A percentile compares a stretch with the other conserved stretches of the same genome.
These are phyloP conservation scores for Anagrus nilaparvatae DNA, from an alignment of 1,140 invertebrate genomes.

Conservation along the genomic window DNA sequence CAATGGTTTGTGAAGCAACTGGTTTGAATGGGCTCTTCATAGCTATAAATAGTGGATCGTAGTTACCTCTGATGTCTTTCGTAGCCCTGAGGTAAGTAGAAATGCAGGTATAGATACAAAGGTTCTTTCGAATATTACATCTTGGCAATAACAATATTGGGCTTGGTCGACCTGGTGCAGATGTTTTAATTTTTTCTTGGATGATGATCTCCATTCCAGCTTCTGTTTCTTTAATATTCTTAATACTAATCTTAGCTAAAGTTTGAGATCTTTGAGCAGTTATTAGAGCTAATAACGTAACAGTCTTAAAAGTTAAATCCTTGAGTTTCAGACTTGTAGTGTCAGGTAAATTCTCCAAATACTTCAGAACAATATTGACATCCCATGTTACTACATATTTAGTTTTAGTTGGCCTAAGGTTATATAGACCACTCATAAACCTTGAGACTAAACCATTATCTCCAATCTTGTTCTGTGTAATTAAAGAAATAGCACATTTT, in stretches of 20 bases:
- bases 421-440: slow-evolving; percentile 17
- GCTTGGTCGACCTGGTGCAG: slow-evolving; percentile 5
- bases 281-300: slow-evolving; percentile 16
- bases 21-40: neutral
- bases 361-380: slow-evolving; percentile 13
- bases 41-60: neutral
- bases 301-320: slow-evolving; percentile 10
- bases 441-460: slow-evolving; percentile 4
- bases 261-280: slow-evolving; percentile 19
- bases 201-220: slow-evolving; percentile 13
- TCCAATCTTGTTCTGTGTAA: slow-evolving; percentile 5
- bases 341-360: slow-evolving; percentile 8
- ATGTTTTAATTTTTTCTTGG: slow-evolving; percentile 18
- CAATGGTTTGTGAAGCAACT: neutral
- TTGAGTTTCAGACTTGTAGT: neutral
- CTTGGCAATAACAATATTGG: neutral
- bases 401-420: slow-evolving; percentile 13
- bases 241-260: slow-evolving; percentile 13
- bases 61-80: slow-evolving; percentile 12
- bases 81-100: slow-evolving; percentile 6
- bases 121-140: slow-evolving; percentile 2
- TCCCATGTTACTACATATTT: slow-evolving; percentile 18
- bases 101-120: slow-evolving; percentile 4
- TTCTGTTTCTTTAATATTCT: slow-evolving; percentile 10
- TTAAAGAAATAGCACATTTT: slow-evolving; percentile 11